phyloP scores from a whole-genome alignment of 1,140 invertebrate genomes.

The Cherax quadricarinatus region DNA sequence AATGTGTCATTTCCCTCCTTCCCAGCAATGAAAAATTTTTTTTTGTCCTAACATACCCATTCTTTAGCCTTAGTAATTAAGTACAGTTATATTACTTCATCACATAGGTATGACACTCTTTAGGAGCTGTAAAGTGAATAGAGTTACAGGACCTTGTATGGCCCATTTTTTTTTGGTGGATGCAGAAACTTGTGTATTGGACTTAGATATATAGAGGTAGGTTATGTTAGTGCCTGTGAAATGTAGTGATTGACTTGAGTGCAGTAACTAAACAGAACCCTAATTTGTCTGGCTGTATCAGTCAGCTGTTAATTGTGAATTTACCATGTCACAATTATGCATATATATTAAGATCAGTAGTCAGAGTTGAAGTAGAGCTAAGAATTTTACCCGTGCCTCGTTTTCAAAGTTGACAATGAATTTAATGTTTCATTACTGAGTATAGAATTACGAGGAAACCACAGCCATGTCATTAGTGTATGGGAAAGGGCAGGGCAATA shows the following conservation, averaged over 20 bases:
- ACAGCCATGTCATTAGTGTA: not conserved
- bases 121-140: no score
- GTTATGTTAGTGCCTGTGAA: constrained; percentile 54
- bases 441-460: not conserved
- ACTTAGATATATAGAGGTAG: constrained; percentile 24
- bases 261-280: constrained; percentile 32
- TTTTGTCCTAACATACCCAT: no score
- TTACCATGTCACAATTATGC: constrained; percentile 51
- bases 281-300: constrained; percentile 58
- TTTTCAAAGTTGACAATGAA: constrained; percentile 57
- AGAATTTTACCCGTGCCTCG: constrained; percentile 58
- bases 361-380: constrained; percentile 57
- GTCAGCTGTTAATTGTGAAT: constrained; percentile 53
- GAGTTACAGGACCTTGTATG: not conserved
- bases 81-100: no score
- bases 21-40: no score
- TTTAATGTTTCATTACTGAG: not conserved
- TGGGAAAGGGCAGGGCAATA: not conserved
- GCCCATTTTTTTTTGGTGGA: not conserved
- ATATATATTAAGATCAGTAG: constrained; percentile 49
- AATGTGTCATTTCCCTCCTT: no score
- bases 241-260: constrained; percentile 52
- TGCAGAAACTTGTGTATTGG: constrained; percentile 45
- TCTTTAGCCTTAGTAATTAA: no score
- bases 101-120: no score